Evolutionary conservation across 2,888 invertebrate species (phyloP), one percentile per base, ranked within the genome.

Genomic region (Athetis lepigone): DNA sequence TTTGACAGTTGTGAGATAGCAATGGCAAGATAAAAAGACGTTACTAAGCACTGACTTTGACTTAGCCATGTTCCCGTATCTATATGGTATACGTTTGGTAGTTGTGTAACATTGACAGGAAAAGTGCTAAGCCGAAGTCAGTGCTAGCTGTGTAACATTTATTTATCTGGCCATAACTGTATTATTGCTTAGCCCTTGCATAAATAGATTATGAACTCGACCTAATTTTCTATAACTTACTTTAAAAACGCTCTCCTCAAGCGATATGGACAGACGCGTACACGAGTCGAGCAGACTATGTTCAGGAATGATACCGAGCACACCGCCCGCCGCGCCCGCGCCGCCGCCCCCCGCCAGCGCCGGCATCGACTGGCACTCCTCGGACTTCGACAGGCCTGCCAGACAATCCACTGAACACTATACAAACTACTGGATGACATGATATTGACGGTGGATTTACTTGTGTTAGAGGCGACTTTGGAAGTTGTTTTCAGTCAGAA

Each of bases 321-420:
- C 90, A 68, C 95, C 96, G 79, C 95, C 90, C 56, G 94, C 94
- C 50, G 96, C 96, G n/a, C 94, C 94, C 79, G 94, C 95, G 36
- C 95, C 96, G 71, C 95, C 96, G 65, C 96, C 96, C 85, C 97
- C 97, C 84, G 97, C 96, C 84, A 98, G 92, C 52, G 98, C 97
- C 49, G 98, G 98, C 84, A 98, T 98, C 62, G 98, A 98, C 90
- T 98, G 98, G 81, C 98, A 98, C 94, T 98, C 98, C 88, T 98
- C 98, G 80, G 98, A 98, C 85, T 97, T 97, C 43, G 97, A 96
- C 95, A 97, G 95, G 67, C 96, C 97, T 97, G 91, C 51, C 21
- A 62, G 37, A 47, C 47, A 60, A 60, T 50, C 67, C 54, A 64
- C 75, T 69, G 54, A 47, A 47, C 45, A 40, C 36, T 69, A 55